Percentiles rank a stretch among this genome's conserved stretches.
Conservation (phyloP, 2,113 vertebrate species). For the Dendropsophus ebraccatus region DNA sequence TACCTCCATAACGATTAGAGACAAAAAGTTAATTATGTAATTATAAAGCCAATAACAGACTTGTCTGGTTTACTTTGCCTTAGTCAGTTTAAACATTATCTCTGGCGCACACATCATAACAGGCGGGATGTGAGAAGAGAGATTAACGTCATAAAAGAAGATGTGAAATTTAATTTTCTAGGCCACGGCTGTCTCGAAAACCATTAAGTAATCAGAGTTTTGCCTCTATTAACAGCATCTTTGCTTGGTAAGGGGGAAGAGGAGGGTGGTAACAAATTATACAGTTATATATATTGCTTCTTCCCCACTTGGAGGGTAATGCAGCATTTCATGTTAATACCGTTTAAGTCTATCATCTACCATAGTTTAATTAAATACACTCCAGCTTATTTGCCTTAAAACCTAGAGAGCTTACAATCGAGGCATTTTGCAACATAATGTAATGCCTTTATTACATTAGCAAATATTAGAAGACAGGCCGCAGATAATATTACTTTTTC, state of each 20-base stretch:
- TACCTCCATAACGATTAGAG: constrained; percentile 99
- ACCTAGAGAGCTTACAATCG: constrained; percentile 14
- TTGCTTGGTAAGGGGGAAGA: constrained; percentile 26
- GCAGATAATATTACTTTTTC: background rate
- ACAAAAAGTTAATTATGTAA: constrained; percentile 99
- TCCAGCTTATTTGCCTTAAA: constrained; percentile 36
- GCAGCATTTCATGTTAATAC: constrained; percentile 56
- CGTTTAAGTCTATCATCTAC: constrained; percentile 39
- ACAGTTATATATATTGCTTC: constrained; percentile 55
- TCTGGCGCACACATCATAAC: constrained; percentile 98
- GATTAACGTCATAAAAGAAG: constrained; percentile 99
- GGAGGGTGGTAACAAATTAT: constrained; percentile 54
- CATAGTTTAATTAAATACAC: constrained; percentile 45
- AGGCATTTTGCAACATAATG: background rate
- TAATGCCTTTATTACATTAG: background rate
- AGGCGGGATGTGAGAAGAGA: constrained; percentile 98
- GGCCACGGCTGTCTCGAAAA: constrained; percentile 98
- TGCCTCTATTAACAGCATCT: constrained; percentile 85
- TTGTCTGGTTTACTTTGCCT: constrained; percentile 99
- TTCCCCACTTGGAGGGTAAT: constrained; percentile 50
- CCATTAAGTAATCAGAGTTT: constrained; percentile 99
- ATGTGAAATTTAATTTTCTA: constrained; percentile 99
- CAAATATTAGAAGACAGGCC: background rate
- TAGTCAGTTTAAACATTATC: constrained; percentile 99
- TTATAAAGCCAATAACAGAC: constrained; percentile 99